Evolutionary conservation across 1,140 invertebrate genomes (phyloP), one percentile per base, ranked within the genome.

Genomic region (Drosophila leontia): DNA sequence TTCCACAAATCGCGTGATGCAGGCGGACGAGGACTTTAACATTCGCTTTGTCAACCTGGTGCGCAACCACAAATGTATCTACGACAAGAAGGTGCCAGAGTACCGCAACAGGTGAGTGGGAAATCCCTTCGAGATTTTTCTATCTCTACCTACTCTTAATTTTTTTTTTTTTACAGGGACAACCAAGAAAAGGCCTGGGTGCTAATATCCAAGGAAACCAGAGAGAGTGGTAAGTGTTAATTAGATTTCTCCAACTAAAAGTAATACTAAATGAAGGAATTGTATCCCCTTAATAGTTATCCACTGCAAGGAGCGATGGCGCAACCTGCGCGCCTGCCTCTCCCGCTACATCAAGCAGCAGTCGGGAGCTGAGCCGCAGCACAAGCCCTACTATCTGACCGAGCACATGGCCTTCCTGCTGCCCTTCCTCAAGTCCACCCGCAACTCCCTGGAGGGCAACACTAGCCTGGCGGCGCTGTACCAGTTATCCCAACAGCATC

Each of bases 21-120:
- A 92, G 65, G 79, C 91, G 41, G 92, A 93, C 78, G 92, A 93
- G 72, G 92, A 92, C 75, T 93, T 91, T 48, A 93, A 93, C 71
- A 92, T 93, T 19, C 72, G 91, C 19, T 93, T 93, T 63, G 92
- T 93, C 51, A 92, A 93, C 74, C 71, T 92, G 59, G 91, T 93
- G 29, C 80, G 92, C 61, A 82, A 74, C 63, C 82, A 93, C 65
- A 78, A 80, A 17, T 92, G 91, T 83, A 77, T 93, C 13, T 93
- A 93, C 59, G 92, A 93, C 62, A 92, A 92, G 47, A 91, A 92
- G 50, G 82, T 92, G 61, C 83, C 85, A 11, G 91, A 93, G 63
- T 93, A 93, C 76, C 86, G 84, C 53, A 92, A 92, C 82, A 92
- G 91, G 85, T 90, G 55, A 85, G 86, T 68, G 17, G 11, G 1